Evolutionary conservation across 2,797 vertebrate genomes (phyloP).

Genomic region (Pelodytes ibericus): DNA sequence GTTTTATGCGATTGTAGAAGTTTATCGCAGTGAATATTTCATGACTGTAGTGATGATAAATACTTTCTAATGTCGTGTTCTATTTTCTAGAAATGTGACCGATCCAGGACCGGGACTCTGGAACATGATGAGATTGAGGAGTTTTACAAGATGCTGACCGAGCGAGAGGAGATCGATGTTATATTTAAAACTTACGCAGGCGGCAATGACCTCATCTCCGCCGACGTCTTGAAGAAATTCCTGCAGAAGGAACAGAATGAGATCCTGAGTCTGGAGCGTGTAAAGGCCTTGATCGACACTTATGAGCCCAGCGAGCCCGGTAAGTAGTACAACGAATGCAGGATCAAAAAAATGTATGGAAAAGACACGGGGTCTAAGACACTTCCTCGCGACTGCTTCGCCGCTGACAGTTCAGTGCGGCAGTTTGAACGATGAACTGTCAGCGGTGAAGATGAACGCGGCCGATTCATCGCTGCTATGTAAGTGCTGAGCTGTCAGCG

Average conservation of each 20-base stretch:
- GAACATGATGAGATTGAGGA: conserved; percentile 88
- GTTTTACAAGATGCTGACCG: conserved; percentile 89
- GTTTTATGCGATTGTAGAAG: too few relatives aligned
- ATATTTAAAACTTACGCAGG: conserved; percentile 75
- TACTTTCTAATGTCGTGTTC: not conserved
- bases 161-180: conserved; percentile 82
- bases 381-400: too few relatives aligned
- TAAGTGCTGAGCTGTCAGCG: too few relatives aligned
- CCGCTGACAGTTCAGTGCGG: too few relatives aligned
- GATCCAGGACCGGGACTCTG: conserved; percentile 82
- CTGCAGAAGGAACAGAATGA: conserved; percentile 80
- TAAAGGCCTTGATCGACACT: conserved; percentile 77
- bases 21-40: too few relatives aligned
- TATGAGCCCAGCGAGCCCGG: conserved; percentile 68
- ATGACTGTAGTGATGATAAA: too few relatives aligned
- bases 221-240: conserved; percentile 77
- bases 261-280: conserved; percentile 66
- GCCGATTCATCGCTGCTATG: too few relatives aligned
- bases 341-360: too few relatives aligned
- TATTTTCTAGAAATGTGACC: conserved; percentile 85
- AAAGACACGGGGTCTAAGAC: too few relatives aligned
- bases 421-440: too few relatives aligned
- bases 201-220: conserved; percentile 74
- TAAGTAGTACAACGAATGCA: not conserved
- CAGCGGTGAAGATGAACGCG: too few relatives aligned